phyloP scores from a whole-genome alignment of 2,113 vertebrate species.

The Alligator mississippiensis region DNA sequence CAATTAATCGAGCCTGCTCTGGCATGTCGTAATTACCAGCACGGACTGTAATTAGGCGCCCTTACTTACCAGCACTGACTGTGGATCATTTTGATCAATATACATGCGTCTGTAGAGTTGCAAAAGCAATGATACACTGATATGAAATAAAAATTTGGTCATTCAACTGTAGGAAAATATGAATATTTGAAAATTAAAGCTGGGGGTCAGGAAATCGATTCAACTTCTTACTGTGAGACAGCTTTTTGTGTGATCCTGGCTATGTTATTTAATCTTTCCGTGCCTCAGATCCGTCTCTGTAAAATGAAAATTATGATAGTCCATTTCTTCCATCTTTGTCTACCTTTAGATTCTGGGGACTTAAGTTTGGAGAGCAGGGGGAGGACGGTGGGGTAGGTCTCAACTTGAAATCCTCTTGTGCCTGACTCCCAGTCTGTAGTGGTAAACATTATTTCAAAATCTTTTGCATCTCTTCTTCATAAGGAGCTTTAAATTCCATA shows the following conservation, averaged over 20 bases:
- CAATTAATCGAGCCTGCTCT: too few species aligned
- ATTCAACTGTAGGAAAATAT: background rate
- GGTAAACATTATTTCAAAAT: background rate
- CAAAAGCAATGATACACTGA: background rate
- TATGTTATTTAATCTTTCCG: background rate
- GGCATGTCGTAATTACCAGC: too few species aligned
- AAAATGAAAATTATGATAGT: too few species aligned
- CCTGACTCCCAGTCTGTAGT: background rate
- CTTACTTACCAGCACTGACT: background rate
- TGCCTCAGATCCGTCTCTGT: background rate
- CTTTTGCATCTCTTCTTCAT: background rate
- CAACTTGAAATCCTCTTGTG: background rate
- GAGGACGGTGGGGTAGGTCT: background rate
- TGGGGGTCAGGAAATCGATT: background rate
- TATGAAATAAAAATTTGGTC: background rate
- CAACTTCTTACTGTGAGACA: background rate
- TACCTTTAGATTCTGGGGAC: too few species aligned
- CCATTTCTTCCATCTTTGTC: too few species aligned
- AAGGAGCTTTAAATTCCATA: background rate
- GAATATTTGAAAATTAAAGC: background rate
- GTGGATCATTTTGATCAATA: background rate
- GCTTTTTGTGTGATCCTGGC: background rate
- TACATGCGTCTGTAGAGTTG: background rate
- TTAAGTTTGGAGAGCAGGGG: too few species aligned
- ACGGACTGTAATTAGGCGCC: too few species aligned